Percentiles rank a stretch among this genome's conserved stretches.
These are phyloP conservation scores for Charanyca ferruginea DNA, from an alignment of 2,888 invertebrate genomes.

Conservation along the genomic window DNA sequence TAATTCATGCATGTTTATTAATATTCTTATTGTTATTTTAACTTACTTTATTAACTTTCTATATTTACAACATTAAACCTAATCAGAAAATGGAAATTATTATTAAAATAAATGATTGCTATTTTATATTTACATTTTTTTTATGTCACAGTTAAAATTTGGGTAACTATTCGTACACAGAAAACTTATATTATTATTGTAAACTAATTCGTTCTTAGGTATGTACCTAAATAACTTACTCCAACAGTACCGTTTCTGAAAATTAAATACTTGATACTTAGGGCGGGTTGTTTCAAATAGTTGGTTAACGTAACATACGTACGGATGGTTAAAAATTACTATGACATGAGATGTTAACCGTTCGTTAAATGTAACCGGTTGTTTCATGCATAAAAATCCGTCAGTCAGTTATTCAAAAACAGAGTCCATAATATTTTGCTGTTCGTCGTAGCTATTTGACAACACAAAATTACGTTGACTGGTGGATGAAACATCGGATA, in stretches of 20 bases:
- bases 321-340: no score
- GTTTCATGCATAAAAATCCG: no score
- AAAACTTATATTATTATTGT: constrained; percentile 4
- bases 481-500: no score
- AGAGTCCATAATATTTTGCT: no score
- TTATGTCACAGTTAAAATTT: constrained; percentile 24
- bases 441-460: no score
- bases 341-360: no score
- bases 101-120: constrained; percentile 6
- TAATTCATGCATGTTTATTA: constrained; percentile 34
- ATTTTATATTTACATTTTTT: constrained; percentile 35
- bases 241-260: background rate
- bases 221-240: background rate
- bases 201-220: constrained; percentile 2
- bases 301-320: no score
- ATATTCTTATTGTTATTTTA: constrained; percentile 14
- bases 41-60: constrained; percentile 22
- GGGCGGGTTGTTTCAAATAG: no score
- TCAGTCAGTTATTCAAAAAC: no score
- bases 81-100: constrained; percentile 9
- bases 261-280: background rate
- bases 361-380: no score
- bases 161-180: constrained; percentile 14
- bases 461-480: no score
- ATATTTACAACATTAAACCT: constrained; percentile 26